These are phyloP conservation scores for Recurvirostra avosetta DNA, from an alignment of 2,113 vertebrate genomes.

Conservation along the genomic window DNA sequence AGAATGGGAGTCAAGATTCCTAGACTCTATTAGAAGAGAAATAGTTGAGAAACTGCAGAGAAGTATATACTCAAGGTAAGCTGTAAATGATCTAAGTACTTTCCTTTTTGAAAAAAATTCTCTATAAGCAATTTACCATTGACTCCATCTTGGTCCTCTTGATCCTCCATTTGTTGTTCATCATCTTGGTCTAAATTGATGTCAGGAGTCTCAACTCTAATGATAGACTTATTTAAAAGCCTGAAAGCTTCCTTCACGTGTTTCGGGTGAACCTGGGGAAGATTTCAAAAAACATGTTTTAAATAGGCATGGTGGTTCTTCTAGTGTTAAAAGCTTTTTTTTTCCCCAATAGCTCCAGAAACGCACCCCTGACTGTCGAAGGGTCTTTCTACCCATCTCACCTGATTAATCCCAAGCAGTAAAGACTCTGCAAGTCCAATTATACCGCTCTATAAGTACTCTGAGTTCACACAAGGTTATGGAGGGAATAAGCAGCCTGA, in stretches of 20 bases:
- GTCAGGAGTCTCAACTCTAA: conserved; percentile 96
- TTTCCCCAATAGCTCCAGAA: not conserved
- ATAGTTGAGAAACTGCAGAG: not conserved
- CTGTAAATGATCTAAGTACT: not conserved
- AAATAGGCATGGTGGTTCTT: not conserved
- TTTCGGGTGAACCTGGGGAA: conserved; percentile 92
- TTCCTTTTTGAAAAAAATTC: not conserved
- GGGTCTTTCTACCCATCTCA: not conserved
- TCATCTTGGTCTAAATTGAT: conserved; percentile 95
- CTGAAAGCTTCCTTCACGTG: conserved; percentile 98
- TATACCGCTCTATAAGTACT: not conserved
- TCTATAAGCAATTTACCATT: conserved; percentile 70
- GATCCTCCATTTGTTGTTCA: conserved; percentile 74
- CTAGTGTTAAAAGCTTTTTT: not conserved
- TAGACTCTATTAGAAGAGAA: not conserved
- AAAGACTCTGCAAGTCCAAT: not conserved
- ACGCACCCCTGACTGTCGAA: not conserved
- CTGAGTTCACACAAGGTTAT: not conserved
- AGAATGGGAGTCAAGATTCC: not conserved
- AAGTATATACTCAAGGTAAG: not conserved
- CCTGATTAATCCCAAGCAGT: not conserved
- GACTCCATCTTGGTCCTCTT: conserved; percentile 71
- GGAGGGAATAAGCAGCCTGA: not conserved
- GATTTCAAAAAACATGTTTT: not conserved
- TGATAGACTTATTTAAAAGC: conserved; percentile 97